phyloP scores from a whole-genome alignment of 2,113 vertebrate species.

The Megaleporinus macrocephalus region DNA sequence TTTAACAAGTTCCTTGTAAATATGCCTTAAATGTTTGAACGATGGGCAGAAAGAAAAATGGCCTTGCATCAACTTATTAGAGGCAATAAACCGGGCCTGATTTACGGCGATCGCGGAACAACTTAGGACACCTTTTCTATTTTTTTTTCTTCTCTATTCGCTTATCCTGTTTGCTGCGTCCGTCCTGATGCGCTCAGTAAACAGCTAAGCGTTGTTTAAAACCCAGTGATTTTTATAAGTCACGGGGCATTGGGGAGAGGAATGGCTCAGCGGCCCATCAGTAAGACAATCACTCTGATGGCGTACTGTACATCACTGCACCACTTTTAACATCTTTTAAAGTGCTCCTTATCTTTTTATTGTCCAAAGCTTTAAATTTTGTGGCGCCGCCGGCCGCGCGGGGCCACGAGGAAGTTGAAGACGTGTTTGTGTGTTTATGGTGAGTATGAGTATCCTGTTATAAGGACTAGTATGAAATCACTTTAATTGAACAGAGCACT shows the following conservation, averaged over 20 bases:
- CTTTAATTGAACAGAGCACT: slow-evolving; percentile 55
- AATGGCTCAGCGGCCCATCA: slow-evolving; percentile 61
- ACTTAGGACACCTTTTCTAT: slow-evolving; percentile 73
- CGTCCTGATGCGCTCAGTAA: slow-evolving; percentile 76
- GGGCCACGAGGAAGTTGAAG: slow-evolving; percentile 42
- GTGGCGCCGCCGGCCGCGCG: slow-evolving; percentile 56
- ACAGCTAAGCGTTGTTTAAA: slow-evolving; percentile 69
- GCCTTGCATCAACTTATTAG: slow-evolving; percentile 87
- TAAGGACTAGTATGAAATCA: slow-evolving; percentile 52
- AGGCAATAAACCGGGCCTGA: slow-evolving; percentile 80
- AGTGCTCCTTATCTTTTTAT: slow-evolving; percentile 67
- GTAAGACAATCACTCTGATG: slow-evolving; percentile 57
- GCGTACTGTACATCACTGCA: slow-evolving; percentile 55
- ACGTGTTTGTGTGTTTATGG: slow-evolving; percentile 55
- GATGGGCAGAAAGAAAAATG: slow-evolving; percentile 82
- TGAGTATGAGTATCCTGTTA: slow-evolving; percentile 45
- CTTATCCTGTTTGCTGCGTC: slow-evolving; percentile 70
- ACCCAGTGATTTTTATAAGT: slow-evolving; percentile 72
- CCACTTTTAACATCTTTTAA: slow-evolving; percentile 71
- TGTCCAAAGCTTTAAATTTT: slow-evolving; percentile 65
- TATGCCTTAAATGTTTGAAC: slow-evolving; percentile 85
- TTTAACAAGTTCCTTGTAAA: slow-evolving; percentile 89
- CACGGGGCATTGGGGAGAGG: slow-evolving; percentile 59
- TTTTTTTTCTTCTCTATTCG: slow-evolving; percentile 55
- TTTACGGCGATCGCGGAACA: slow-evolving; percentile 74